These are phyloP conservation scores for Poliocrania exsul DNA, from an alignment of 2,797 vertebrate genomes.

Conservation along the genomic window DNA sequence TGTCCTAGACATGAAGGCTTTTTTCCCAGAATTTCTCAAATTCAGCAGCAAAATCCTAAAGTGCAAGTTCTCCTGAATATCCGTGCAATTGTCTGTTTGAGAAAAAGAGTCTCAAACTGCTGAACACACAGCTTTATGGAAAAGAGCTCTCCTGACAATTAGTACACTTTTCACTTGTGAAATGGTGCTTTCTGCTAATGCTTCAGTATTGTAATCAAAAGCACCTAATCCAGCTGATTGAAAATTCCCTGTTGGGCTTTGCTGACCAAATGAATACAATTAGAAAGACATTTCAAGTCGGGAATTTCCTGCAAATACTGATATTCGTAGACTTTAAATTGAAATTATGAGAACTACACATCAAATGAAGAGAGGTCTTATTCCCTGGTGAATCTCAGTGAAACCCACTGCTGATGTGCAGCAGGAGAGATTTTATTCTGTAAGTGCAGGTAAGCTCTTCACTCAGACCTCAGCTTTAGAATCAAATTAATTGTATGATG, in stretches of 20 bases:
- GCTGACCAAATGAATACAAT: conserved; percentile 57
- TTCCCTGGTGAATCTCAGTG: conserved; percentile 9
- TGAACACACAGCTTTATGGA: conserved; percentile 12
- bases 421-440: not conserved
- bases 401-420: not conserved
- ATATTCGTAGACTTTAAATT: conserved; percentile 17
- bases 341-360: conserved; percentile 16
- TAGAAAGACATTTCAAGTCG: conserved; percentile 40
- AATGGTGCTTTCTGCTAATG: conserved; percentile 27
- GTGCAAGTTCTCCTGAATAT: not conserved
- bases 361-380: not conserved
- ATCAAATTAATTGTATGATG: conserved; percentile 38
- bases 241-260: conserved; percentile 24
- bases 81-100: conserved; percentile 18
- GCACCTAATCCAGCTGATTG: conserved; percentile 33
- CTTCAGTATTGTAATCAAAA: conserved; percentile 56
- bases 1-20: not conserved
- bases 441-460: conserved; percentile 51
- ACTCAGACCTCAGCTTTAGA: not conserved
- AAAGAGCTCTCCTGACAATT: not conserved
- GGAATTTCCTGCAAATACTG: conserved; percentile 38
- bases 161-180: not conserved
- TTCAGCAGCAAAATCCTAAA: not conserved
- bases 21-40: not conserved
- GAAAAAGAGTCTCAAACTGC: conserved; percentile 39